Evolutionary conservation across 23 tunicate genomes (phyloP).

Genomic region (Corella eumyota): DNA sequence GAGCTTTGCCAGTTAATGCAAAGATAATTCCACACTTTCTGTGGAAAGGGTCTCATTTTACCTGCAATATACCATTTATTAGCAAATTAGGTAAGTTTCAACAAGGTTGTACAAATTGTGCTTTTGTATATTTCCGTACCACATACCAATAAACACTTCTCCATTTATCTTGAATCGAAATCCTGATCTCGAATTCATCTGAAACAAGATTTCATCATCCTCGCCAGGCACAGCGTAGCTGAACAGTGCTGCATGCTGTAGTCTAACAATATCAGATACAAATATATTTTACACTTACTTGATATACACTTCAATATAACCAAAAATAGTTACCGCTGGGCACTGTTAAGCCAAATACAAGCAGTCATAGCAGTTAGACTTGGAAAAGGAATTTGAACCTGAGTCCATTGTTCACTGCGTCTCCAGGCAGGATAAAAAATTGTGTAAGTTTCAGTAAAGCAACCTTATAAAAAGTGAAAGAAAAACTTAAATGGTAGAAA

Average conservation of each 20-base stretch:
- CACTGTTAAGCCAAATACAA: constrained; percentile 4
- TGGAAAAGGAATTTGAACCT: constrained; percentile 4
- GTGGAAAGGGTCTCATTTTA: neutral
- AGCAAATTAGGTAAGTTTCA: too few relatives aligned
- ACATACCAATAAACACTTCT: constrained; percentile 1
- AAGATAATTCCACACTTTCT: neutral
- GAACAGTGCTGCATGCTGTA: constrained; percentile 4
- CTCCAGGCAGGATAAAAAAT: neutral
- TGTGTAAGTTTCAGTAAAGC: constrained; percentile 1
- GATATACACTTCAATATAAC: too few relatives aligned
- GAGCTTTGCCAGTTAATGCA: constrained; percentile 2
- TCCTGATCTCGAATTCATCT: neutral
- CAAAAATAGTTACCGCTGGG: neutral
- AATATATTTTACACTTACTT: too few relatives aligned
- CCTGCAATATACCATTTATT: too few relatives aligned
- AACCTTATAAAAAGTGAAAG: neutral
- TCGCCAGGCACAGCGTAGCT: constrained; percentile 7
- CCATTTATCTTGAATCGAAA: constrained; percentile 4
- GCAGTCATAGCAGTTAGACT: constrained; percentile 2
- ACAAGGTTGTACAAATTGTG: too few relatives aligned
- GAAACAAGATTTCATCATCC: constrained; percentile 5
- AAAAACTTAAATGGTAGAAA: neutral
- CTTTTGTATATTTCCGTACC: too few relatives aligned
- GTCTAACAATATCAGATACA: neutral
- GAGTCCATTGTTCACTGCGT: neutral